Evolutionary conservation across 2,888 invertebrate species (phyloP).

Genomic region (Nephrocerus scutellatus): DNA sequence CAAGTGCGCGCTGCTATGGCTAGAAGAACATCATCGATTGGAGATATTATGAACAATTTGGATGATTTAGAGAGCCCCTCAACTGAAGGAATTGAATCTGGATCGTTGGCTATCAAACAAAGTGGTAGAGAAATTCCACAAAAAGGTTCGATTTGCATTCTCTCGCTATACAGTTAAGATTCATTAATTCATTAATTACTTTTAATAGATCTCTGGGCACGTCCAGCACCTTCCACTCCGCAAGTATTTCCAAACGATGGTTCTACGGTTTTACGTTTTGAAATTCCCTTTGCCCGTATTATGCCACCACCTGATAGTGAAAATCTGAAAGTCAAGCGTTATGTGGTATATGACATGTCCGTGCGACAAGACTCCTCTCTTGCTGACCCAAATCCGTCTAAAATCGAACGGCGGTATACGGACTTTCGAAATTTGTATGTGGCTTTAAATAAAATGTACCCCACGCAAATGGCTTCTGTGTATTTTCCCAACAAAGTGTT

Average conservation of each 20-base stretch:
- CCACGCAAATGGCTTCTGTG: constrained; percentile 50
- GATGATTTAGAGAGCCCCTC: constrained; percentile 42
- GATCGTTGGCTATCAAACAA: constrained; percentile 35
- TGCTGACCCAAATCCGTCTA: constrained; percentile 55
- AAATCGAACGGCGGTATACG: constrained; percentile 64
- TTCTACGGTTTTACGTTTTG: constrained; percentile 48
- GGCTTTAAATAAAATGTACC: constrained; percentile 55
- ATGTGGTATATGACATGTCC: constrained; percentile 62
- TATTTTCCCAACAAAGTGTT: constrained; percentile 64
- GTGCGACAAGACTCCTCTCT: constrained; percentile 54
- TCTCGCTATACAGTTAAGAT: background rate
- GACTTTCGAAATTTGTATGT: constrained; percentile 62
- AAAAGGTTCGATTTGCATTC: constrained; percentile 28
- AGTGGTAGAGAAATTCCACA: constrained; percentile 25
- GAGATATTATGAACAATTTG: constrained; percentile 30
- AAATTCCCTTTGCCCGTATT: constrained; percentile 62
- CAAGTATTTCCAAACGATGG: constrained; percentile 34
- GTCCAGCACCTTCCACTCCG: constrained; percentile 26
- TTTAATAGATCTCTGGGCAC: constrained; percentile 40
- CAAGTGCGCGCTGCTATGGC: constrained; percentile 46
- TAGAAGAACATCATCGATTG: constrained; percentile 36
- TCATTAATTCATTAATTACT: background rate
- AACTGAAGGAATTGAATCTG: constrained; percentile 37
- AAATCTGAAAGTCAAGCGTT: constrained; percentile 52
- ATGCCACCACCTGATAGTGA: constrained; percentile 57